Conservation (phyloP, 1,140 invertebrate genomes). For the Diuraphis noxia region DNA sequence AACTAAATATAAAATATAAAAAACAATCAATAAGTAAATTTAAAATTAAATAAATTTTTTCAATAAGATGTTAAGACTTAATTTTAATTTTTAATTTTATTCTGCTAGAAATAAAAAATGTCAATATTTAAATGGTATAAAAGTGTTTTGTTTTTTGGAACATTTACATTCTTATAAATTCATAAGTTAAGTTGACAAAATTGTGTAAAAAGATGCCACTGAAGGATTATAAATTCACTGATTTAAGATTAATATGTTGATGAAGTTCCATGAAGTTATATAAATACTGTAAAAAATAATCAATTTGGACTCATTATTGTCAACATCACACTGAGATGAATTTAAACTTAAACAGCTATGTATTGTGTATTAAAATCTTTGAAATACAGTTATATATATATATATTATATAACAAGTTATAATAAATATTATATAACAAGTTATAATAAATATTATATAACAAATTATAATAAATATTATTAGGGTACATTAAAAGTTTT, state of each 20-base stretch:
- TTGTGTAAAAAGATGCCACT: background rate
- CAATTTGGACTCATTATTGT: background rate
- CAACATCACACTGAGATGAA: background rate
- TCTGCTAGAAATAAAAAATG: background rate
- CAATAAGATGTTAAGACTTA: too few relatives aligned
- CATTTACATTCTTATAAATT: too few relatives aligned
- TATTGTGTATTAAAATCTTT: background rate
- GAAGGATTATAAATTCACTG: background rate
- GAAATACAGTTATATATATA: background rate
- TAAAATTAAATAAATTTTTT: too few relatives aligned
- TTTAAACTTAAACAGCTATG: background rate
- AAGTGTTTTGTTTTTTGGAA: background rate
- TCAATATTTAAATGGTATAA: background rate
- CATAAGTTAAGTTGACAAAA: background rate
- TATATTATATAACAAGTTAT: background rate
- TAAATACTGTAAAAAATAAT: background rate
- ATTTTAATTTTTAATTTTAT: too few relatives aligned
- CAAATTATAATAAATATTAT: background rate
- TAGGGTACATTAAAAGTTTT: too few relatives aligned
- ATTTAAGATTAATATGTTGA: background rate
- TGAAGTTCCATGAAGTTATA: background rate
- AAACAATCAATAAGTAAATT: too few relatives aligned
- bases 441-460: background rate
- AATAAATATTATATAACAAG: background rate
- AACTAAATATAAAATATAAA: too few relatives aligned